These are phyloP conservation scores for Aphrophora alni DNA, from an alignment of 2,888 invertebrate species.

Conservation along the genomic window DNA sequence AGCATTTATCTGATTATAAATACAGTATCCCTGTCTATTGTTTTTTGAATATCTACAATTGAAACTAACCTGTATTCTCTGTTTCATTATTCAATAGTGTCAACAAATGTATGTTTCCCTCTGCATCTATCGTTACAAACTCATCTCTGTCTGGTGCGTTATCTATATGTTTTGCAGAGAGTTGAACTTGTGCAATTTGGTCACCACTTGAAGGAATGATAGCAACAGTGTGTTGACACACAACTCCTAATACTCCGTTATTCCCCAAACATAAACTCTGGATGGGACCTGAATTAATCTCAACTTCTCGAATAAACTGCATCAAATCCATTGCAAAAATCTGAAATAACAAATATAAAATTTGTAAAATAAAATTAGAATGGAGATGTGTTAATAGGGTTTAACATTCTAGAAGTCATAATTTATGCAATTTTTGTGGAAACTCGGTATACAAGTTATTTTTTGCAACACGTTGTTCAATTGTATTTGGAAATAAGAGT, in stretches of 20 bases:
- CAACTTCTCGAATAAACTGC: not conserved
- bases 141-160: not conserved
- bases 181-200: not conserved
- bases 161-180: not conserved
- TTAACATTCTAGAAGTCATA: no score
- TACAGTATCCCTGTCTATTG: no score
- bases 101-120: not conserved
- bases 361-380: no score
- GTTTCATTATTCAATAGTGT: not conserved
- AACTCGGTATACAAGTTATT: no score
- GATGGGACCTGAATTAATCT: not conserved
- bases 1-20: no score
- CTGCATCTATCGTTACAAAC: not conserved
- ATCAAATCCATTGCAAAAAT: not conserved
- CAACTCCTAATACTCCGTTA: not conserved
- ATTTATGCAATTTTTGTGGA: no score
- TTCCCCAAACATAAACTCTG: not conserved
- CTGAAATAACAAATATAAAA: not conserved
- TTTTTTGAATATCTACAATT: not conserved
- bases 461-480: no score
- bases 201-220: not conserved
- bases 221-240: not conserved
- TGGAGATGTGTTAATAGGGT: no score
- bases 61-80: not conserved
- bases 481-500: no score